Conservation (phyloP, 2,113 vertebrate genomes). For the Calypte anna region DNA sequence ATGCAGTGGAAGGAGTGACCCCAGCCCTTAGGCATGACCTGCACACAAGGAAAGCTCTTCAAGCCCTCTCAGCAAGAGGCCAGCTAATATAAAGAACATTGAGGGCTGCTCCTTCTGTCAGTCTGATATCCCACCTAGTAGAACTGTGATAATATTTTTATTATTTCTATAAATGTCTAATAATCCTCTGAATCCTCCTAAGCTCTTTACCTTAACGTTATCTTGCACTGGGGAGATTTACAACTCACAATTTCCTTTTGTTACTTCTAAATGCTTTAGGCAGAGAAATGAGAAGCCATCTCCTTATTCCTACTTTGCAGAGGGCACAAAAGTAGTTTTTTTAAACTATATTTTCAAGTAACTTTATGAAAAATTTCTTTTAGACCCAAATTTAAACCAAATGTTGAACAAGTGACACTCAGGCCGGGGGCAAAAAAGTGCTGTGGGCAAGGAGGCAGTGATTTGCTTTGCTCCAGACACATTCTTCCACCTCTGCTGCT, state of each 20-base stretch:
- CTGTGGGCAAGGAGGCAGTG: fast-evolving
- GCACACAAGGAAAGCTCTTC: neutral
- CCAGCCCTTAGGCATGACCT: neutral
- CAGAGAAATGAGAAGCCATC: neutral
- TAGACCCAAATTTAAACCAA: neutral
- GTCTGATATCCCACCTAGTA: neutral
- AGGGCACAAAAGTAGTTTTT: fast-evolving
- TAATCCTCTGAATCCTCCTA: neutral
- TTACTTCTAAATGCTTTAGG: neutral
- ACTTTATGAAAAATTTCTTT: neutral
- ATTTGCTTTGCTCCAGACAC: neutral
- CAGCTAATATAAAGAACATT: neutral
- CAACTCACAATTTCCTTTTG: neutral
- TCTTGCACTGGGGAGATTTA: neutral
- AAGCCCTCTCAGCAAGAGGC: neutral
- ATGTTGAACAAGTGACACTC: neutral
- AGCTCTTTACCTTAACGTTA: neutral
- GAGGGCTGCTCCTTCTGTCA: neutral
- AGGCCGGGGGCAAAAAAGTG: neutral
- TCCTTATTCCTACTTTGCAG: neutral
- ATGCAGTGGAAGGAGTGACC: fast-evolving
- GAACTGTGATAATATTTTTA: neutral
- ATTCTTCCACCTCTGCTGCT: neutral
- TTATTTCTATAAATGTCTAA: neutral
- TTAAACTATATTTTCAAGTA: neutral